Evolutionary conservation across 2,888 invertebrate genomes (phyloP).

Genomic region (Sceliomorpha sp.): DNA sequence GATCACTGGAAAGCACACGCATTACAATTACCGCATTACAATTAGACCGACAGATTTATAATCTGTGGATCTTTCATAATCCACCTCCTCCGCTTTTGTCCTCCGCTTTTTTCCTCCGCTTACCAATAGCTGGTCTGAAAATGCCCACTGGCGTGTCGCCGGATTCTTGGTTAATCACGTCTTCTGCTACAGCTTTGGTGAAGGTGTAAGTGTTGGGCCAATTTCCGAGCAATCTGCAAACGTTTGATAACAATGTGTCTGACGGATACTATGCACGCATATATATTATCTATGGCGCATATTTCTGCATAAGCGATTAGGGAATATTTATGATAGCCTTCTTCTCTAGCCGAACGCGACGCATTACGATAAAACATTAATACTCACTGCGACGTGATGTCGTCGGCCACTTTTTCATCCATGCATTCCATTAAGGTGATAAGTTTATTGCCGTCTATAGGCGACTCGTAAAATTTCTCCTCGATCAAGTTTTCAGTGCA

Average conservation of each 20-base stretch:
- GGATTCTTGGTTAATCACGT: conserved; percentile 85
- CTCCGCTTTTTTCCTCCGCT: too few relatives aligned
- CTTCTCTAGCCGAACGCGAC: neutral
- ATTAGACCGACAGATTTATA: too few relatives aligned
- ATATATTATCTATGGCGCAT: too few relatives aligned
- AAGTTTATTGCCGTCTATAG: conserved; percentile 82
- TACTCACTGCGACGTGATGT: conserved; percentile 82
- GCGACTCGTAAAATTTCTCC: conserved; percentile 82
- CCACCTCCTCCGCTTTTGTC: too few relatives aligned
- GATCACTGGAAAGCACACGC: conserved; percentile 80
- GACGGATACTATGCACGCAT: too few relatives aligned
- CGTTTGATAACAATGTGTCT: too few relatives aligned
- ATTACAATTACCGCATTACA: neutral
- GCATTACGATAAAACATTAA: neutral
- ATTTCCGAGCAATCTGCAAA: conserved; percentile 83
- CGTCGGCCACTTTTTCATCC: conserved; percentile 82
- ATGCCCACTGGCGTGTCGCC: conserved; percentile 89
- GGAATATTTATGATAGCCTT: too few relatives aligned
- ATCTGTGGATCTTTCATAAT: too few relatives aligned
- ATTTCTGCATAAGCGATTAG: too few relatives aligned
- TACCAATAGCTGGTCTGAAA: conserved; percentile 92
- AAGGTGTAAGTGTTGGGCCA: conserved; percentile 96
- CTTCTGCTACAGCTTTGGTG: conserved; percentile 94
- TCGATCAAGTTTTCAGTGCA: conserved; percentile 81
- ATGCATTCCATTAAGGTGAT: conserved; percentile 81